These are phyloP conservation scores for Phania funesta DNA, from an alignment of 2,888 invertebrate genomes.

Conservation along the genomic window DNA sequence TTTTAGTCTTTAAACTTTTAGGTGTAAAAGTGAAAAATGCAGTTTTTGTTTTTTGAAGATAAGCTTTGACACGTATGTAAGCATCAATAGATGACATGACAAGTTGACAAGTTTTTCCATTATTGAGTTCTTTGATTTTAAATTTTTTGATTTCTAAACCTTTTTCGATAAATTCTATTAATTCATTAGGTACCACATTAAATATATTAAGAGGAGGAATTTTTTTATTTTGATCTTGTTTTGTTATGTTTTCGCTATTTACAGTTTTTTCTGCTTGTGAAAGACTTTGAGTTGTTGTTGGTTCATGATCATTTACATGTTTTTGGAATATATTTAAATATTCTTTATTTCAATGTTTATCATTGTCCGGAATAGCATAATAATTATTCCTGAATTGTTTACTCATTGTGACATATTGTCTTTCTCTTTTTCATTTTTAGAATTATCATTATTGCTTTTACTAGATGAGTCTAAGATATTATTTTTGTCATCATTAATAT, in stretches of 20 bases:
- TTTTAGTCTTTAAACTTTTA: neutral
- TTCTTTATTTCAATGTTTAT: neutral
- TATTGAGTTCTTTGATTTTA: slow-evolving; percentile 6
- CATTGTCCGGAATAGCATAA: neutral
- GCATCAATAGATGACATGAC: neutral
- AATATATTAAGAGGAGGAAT: slow-evolving; percentile 4
- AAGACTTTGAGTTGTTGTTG: neutral
- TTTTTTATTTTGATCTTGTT: slow-evolving; percentile 25
- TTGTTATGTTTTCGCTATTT: neutral
- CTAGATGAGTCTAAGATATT: neutral
- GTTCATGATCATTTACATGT: neutral
- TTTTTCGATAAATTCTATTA: slow-evolving; percentile 6
- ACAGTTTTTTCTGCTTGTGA: neutral
- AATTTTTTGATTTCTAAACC: neutral
- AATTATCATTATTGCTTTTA: neutral
- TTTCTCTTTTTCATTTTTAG: slow-evolving; percentile 2
- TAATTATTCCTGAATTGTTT: neutral
- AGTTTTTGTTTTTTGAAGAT: slow-evolving; percentile 15
- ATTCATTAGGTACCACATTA: slow-evolving; percentile 17
- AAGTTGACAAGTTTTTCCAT: neutral
- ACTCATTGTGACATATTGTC: neutral
- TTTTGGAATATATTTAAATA: neutral
- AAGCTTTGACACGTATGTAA: neutral
- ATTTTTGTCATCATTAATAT: slow-evolving; percentile 7
- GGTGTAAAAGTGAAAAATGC: slow-evolving; percentile 7